Evolutionary conservation across 2,888 invertebrate genomes (phyloP).

Genomic region (Epinotia bilunana): DNA sequence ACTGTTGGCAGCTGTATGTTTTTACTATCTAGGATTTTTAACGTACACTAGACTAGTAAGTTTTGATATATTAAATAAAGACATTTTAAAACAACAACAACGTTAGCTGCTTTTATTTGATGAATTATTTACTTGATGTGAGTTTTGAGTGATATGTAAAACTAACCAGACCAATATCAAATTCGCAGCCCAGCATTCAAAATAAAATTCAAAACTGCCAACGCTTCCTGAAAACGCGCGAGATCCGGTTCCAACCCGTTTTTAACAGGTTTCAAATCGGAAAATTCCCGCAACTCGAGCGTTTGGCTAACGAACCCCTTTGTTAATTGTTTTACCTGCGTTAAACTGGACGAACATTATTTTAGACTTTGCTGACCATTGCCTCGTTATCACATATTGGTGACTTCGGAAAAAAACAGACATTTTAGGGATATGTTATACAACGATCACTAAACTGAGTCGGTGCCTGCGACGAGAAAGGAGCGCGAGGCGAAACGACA

Average conservation of each 20-base stretch:
- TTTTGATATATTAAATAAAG: no score
- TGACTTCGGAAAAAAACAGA: neutral
- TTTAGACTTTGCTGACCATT: constrained; percentile 73
- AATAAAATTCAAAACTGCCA: constrained; percentile 18
- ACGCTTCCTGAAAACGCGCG: constrained; percentile 11
- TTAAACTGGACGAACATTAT: constrained; percentile 60
- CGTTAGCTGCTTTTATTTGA: no score
- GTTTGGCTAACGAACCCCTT: constrained; percentile 74
- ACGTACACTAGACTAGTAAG: no score
- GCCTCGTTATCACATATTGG: constrained; percentile 43
- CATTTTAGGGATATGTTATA: neutral
- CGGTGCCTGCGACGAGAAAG: no score
- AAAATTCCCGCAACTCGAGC: constrained; percentile 25
- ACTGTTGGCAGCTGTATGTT: no score
- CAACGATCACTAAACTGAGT: neutral
- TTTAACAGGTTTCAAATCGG: constrained; percentile 29
- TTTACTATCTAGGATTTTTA: no score
- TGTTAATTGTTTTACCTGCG: constrained; percentile 66
- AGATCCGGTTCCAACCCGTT: constrained; percentile 22
- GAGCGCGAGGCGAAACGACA: no score
- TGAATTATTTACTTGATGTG: no score
- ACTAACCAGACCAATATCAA: neutral
- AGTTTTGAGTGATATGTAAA: neutral
- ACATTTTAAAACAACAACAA: no score
- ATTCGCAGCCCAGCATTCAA: neutral